Evolutionary conservation across 2,113 vertebrate species (phyloP).

Genomic region (Spizaetus ornatus): DNA sequence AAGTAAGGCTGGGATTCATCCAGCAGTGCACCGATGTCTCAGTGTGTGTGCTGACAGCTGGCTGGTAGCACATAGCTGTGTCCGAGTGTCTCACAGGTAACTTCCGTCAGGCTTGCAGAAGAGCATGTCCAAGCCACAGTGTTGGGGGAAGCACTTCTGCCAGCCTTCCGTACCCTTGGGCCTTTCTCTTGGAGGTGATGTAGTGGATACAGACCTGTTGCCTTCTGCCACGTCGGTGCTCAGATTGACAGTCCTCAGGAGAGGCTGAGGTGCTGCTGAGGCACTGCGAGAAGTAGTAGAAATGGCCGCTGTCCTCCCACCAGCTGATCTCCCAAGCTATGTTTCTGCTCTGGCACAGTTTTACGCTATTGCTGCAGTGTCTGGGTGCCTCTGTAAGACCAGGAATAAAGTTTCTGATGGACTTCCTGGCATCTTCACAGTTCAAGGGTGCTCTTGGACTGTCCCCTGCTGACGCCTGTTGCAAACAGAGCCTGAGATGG

Average conservation of each 20-base stretch:
- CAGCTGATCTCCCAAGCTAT: background rate
- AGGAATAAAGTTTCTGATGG: background rate
- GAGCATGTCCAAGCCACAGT: background rate
- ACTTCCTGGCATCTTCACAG: background rate
- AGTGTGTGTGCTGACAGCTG: rapidly evolving
- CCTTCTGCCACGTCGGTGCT: background rate
- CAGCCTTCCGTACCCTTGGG: background rate
- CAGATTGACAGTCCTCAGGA: background rate
- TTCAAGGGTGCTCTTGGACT: background rate
- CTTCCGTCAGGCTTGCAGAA: background rate
- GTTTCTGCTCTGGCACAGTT: background rate
- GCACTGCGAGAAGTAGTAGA: background rate
- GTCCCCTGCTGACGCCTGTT: background rate
- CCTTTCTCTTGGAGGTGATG: background rate
- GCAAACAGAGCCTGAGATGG: background rate
- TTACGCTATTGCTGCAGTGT: background rate
- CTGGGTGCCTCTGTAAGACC: background rate
- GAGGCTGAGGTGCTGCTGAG: background rate
- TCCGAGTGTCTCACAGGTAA: background rate
- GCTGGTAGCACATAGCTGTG: background rate
- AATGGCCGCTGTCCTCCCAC: background rate
- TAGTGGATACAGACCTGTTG: background rate
- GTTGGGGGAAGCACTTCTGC: background rate
- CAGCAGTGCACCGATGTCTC: rapidly evolving
- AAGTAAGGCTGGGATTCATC: background rate